Conservation (phyloP, 2,888 invertebrate genomes). For the Amblyjoppa proteus region DNA sequence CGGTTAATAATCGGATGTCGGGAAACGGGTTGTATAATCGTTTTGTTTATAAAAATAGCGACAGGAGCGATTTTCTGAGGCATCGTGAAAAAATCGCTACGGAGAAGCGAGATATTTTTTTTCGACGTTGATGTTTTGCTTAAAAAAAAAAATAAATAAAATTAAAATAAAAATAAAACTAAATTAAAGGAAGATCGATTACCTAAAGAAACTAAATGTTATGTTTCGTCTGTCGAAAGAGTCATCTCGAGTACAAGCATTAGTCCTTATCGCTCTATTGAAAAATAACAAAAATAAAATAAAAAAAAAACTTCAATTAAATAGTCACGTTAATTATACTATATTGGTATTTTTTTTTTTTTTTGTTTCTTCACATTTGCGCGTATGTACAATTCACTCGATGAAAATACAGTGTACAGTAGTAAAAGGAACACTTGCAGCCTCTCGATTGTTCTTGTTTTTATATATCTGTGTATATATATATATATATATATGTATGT, state of each 20-base stretch:
- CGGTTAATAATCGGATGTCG: neutral
- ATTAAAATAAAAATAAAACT: no score
- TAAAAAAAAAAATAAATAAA: no score
- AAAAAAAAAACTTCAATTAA: neutral
- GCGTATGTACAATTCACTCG: conserved; percentile 65
- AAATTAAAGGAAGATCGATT: conserved; percentile 28
- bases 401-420: conserved; percentile 59
- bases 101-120: conserved; percentile 41
- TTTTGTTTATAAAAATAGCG: conserved; percentile 65
- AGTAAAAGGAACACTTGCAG: conserved; percentile 51
- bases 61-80: conserved; percentile 56
- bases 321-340: conserved; percentile 20
- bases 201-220: conserved; percentile 12
- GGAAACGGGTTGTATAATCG: conserved; percentile 9
- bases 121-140: conserved; percentile 4
- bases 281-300: conserved; percentile 7
- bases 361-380: conserved; percentile 58
- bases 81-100: conserved; percentile 44
- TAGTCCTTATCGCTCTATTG: conserved; percentile 27
- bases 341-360: conserved; percentile 4
- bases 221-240: conserved; percentile 15
- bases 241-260: conserved; percentile 22
- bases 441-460: conserved; percentile 51
- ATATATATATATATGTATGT: conserved; percentile 4
- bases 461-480: conserved; percentile 4